Evolutionary conservation across 1,140 invertebrate species (phyloP), one percentile per base, ranked within the genome.

Genomic region (Macrosteles quadrilineatus): DNA sequence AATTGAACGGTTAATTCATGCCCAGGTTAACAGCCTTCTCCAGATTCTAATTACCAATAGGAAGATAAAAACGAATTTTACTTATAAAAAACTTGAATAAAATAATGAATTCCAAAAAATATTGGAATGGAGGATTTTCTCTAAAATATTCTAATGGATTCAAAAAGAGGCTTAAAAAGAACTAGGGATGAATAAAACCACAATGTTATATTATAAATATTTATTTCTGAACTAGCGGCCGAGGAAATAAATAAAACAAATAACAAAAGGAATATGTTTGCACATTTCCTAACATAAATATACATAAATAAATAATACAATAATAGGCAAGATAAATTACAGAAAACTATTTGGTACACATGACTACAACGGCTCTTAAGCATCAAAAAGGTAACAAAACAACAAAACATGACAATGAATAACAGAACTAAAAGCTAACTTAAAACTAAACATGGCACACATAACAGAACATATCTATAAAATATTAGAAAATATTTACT

Each of bases 221-320:
- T 50, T 50, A 50, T 50, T 50, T 50, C 3, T 17, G 4, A 50
- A 50, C 14, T 50, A n/a, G 47, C n/a, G n/a, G 47, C 47, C 4
- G 4, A 19, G n/a, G n/a, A 4, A 50, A 50, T 50, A 50, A 50
- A 50, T 50, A 50, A 50, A 50, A 17, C 4, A 50, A 50, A 50
- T 50, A 19, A 50, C 47, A 50, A 50, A 9, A 36, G 47, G 21
- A 50, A 50, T 3, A 50, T 50, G 47, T 19, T 9, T 50, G 4
- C 14, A 50, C 47, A 50, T 50, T 21, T 50, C 21, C 47, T 9
- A 50, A 50, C 47, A 50, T 19, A 50, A 50, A 50, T n/a, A n/a
- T n/a, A n/a, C n/a, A n/a, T n/a, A n/a, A 50, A 19, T 50, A 50
- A 50, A 50, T 50, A 50, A 50, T 50, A 50, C n/a, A n/a, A n/a